Evolutionary conservation across 2,797 vertebrate species (phyloP).

Genomic region (Muraenolepis orangiensis): DNA sequence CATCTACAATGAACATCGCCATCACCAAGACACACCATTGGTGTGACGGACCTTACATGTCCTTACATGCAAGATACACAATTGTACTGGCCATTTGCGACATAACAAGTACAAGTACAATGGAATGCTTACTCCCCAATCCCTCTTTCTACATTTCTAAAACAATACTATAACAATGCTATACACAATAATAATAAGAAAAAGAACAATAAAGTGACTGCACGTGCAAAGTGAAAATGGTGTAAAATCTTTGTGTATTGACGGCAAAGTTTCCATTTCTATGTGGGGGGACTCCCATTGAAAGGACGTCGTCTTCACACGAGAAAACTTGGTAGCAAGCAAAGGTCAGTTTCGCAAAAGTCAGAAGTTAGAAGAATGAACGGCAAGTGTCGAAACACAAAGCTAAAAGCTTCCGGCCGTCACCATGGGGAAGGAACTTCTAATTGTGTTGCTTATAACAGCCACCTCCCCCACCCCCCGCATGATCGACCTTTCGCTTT

Average conservation of each 20-base stretch:
- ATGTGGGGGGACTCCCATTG: too few relatives aligned
- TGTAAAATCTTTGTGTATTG: too few relatives aligned
- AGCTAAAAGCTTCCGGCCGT: neutral
- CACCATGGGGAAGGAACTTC: neutral
- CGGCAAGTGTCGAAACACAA: neutral
- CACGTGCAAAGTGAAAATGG: too few relatives aligned
- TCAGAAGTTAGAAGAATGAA: neutral
- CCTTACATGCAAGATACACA: too few relatives aligned
- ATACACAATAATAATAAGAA: too few relatives aligned
- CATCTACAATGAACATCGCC: neutral
- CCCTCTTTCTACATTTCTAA: too few relatives aligned
- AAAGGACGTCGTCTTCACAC: neutral
- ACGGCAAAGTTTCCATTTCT: too few relatives aligned
- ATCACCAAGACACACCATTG: neutral
- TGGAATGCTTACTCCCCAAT: too few relatives aligned
- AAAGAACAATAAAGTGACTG: too few relatives aligned
- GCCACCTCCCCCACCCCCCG: neutral
- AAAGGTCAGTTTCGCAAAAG: neutral
- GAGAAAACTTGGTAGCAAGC: neutral
- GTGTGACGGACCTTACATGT: neutral
- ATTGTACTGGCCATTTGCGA: too few relatives aligned
- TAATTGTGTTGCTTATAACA: slow-evolving; percentile 9
- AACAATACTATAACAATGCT: too few relatives aligned
- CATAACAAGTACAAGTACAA: too few relatives aligned
- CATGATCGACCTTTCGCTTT: neutral